phyloP scores from a whole-genome alignment of 1,140 invertebrate species.

The Pogonus chalceus region DNA sequence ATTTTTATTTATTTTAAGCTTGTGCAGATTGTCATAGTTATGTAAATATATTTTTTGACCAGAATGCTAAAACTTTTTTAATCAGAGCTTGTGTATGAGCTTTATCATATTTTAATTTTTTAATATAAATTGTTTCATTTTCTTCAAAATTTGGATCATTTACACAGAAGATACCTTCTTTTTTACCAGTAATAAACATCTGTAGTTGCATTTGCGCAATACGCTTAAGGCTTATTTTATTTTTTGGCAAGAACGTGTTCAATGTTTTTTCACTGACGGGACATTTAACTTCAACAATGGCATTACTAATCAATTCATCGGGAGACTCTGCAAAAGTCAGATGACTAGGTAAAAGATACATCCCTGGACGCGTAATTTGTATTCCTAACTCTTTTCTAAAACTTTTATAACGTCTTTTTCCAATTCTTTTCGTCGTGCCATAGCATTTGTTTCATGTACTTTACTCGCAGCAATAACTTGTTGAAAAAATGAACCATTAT shows the following conservation, averaged over 20 bases:
- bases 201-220: slow-evolving; percentile 41
- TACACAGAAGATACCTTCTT: slow-evolving; percentile 19
- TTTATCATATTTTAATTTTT: slow-evolving; percentile 14
- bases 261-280: slow-evolving; percentile 34
- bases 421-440: slow-evolving; percentile 27
- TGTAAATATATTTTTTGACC: slow-evolving; percentile 16
- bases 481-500: slow-evolving; percentile 27
- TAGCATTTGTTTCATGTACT: no score
- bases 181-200: slow-evolving; percentile 34
- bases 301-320: slow-evolving; percentile 36
- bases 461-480: no score
- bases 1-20: no score
- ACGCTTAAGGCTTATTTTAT: slow-evolving; percentile 34
- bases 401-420: slow-evolving; percentile 25
- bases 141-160: slow-evolving; percentile 20
- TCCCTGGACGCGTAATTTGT: slow-evolving; percentile 16
- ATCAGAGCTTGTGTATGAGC: slow-evolving; percentile 10
- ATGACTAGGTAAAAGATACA: slow-evolving; percentile 17
- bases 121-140: slow-evolving; percentile 13
- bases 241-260: slow-evolving; percentile 30
- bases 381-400: no score
- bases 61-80: slow-evolving; percentile 11
- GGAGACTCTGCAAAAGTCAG: slow-evolving; percentile 35
- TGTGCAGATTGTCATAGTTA: slow-evolving; percentile 14
- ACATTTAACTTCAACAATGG: slow-evolving; percentile 39